A percentile compares a stretch with the other conserved stretches of the same genome.
Conservation (phyloP, 2,888 invertebrate genomes). For the Drosophila trichaetosa region DNA sequence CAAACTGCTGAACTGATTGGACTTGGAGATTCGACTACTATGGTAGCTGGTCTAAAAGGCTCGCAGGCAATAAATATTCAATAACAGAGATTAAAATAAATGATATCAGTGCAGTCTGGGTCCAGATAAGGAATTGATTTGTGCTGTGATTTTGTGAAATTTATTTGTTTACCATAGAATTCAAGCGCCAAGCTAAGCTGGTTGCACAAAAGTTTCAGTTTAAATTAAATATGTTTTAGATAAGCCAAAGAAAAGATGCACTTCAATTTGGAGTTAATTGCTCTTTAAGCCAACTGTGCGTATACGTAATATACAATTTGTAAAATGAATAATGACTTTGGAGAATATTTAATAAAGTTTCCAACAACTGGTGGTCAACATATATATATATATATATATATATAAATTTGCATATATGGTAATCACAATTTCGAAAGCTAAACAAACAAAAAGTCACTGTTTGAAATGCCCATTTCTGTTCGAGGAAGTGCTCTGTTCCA, state of each 20-base stretch:
- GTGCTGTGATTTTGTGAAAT: neutral
- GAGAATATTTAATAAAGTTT: neutral
- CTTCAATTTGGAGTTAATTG: neutral
- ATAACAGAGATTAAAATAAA: constrained; percentile 35
- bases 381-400: neutral
- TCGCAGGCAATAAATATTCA: constrained; percentile 49
- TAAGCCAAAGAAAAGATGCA: neutral
- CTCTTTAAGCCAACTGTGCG: neutral
- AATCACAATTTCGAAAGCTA: neutral
- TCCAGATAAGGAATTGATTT: constrained; percentile 14
- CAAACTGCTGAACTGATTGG: constrained; percentile 42
- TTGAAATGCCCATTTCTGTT: neutral
- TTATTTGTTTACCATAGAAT: neutral
- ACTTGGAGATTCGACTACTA: constrained; percentile 10
- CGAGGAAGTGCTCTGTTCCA: constrained; percentile 14
- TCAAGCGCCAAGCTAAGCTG: neutral
- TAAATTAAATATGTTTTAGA: neutral
- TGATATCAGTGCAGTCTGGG: constrained; percentile 1
- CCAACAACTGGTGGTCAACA: neutral
- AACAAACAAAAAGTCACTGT: neutral
- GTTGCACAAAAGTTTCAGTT: neutral
- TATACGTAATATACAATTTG: neutral
- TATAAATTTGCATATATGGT: neutral
- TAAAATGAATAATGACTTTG: neutral
- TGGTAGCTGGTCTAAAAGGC: neutral